Evolutionary conservation across 2,888 invertebrate species (phyloP), one percentile per base, ranked within the genome.

Genomic region (Hypselothyrea guttata): DNA sequence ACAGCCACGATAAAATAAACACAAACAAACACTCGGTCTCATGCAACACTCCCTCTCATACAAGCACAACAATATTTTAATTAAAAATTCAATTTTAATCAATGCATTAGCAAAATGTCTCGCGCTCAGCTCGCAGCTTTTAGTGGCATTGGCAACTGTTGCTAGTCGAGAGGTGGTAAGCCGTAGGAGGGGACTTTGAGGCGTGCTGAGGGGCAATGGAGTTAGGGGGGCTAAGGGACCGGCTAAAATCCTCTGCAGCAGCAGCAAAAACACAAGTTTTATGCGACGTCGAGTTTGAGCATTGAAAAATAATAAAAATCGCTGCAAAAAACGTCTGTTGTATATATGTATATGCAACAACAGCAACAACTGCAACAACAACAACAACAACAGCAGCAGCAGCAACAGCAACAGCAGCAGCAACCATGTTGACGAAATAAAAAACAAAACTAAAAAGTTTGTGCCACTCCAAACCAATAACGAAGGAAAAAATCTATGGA

Each of bases 71-170:
- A 81, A 88, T 88, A 87, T 87, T 87, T 88, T 88, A 87, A 88
- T 88, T 88, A 88, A 88, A 88, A 88, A 88, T 88, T 88, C 87
- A 88, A 88, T 87, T 88, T 88, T 86, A 87, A 88, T 86, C 87
- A 87, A 88, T 87, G 87, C 86, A 88, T 87, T 87, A 87, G 87
- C 75, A 85, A 85, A 87, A 86, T 88, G 87, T 86, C 86, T 86
- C 86, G 84, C 81, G 84, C 75, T 78, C 75, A 69, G 71, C 66
- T 56, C 33, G 37, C 49, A 59, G n/a, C n/a, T n/a, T n/a, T n/a
- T n/a, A n/a, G n/a, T n/a, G n/a, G n/a, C n/a, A n/a, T n/a, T n/a
- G n/a, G n/a, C n/a, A n/a, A n/a, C n/a, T n/a, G n/a, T n/a, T n/a
- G n/a, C 51, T 63, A 67, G 58, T 49, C 55, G 73, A 58, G 67